Evolutionary conservation across 2,797 vertebrate genomes (phyloP), one percentile per base, ranked within the genome.

Genomic region (Phaenicophaeus curvirostris): DNA sequence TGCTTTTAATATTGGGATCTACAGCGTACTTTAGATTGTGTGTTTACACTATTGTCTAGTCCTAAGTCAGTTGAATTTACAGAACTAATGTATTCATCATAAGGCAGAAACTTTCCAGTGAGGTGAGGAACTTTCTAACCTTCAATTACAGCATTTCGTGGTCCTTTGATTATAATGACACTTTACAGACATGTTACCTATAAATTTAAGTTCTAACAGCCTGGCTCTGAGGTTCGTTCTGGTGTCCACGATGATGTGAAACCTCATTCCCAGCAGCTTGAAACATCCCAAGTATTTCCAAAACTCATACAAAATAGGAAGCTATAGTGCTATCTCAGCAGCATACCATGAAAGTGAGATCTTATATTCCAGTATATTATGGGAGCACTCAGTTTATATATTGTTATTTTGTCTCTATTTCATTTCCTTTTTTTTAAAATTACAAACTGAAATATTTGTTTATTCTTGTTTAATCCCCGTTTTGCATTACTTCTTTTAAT

Each of bases 401-500:
- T 66, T 59, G 7, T 11, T n/a, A 28, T 50, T 58, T 72, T 51
- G 3, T 57, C 19, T 18, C 5, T 24, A 17, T 71, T 58, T 73
- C 2, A 27, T 54, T 31, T 62, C 27, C 78, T 9, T 58, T 12
- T 58, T 61, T 73, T 69, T 44, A n/a, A n/a, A n/a, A n/a, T 5
- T 21, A 33, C 15, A 33, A 84, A 31, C 8, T 65, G 8, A 93
- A 94, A 86, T 92, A 89, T 82, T 91, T 95, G 68, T 89, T 94
- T 92, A 61, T 83, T 80, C 16, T 51, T 51, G 13, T 85, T 96
- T 88, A 84, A 95, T 90, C 24, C 20, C 30, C 39, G 9, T 69
- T 88, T 96, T 67, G 25, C 31, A 35, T 79, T 92, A 62, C 51
- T 95, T 96, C 19, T 94, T 91, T 96, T 86, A 81, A 35, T 89